Base-by-base conservation (phyloP, 2,113 vertebrate genomes). In the Plotosus lineatus region DNA sequence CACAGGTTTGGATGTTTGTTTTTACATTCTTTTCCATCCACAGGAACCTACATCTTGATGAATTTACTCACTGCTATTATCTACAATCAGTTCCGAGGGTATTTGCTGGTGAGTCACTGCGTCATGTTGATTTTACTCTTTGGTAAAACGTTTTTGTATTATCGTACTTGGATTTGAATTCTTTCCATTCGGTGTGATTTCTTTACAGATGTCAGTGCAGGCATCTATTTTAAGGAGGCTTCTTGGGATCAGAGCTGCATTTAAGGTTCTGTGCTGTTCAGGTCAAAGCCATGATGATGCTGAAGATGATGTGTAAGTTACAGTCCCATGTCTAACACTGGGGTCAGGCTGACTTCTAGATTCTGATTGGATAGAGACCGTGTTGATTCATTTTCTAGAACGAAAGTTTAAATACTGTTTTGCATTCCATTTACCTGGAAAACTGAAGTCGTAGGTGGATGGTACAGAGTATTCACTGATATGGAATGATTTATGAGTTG, bases 71-170 rank as follows among this genome's bases (percentile, higher is more conserved):
- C 97, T 0, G 98, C 98, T 81, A 97, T 99, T 87, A 97, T 99
- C 90, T 99, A 98, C 85, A 99, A 97, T 80, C 97, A 98, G 88
- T 99, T 99, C 92, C 94, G 98, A n/a, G 98, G 98, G 31, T 99
- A 98, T 88, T 94, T 99, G 84, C 90, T 98, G 92, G 98, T 99
- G 84, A 95, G 95, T 87, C 74, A 75, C 7, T 21, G 7, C 36
- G 4, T 80, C 69, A 42, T 17, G 31, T n/a, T 61, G 31, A 46
- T n/a, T 71, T 71, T 44, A 58, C 36, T 78, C 61, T 63, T 28
- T n/a, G 4, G 68, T 65, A 28, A 19, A 11, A 2, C 10, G 58
- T 51, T 28, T 33, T 9, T 61, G 9, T 3, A 0, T 14, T n/a
- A 36, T 23, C 60, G n/a, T n/a, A n/a, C n/a, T n/a, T n/a, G n/a